Conservation (phyloP, 2,888 invertebrate genomes). For the Diarsia rubi region DNA sequence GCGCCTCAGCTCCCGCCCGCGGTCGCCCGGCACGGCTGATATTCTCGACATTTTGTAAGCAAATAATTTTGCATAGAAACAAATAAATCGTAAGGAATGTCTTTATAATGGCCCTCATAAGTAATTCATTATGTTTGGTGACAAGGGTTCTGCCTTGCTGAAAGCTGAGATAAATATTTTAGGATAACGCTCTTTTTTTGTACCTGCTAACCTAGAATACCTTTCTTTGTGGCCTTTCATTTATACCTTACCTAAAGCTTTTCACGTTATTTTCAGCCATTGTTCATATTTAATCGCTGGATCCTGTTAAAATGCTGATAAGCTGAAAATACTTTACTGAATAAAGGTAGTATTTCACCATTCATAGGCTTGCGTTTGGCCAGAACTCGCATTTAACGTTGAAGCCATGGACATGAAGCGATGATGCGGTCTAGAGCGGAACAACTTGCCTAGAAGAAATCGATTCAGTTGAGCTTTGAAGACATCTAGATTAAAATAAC, state of each 20-base stretch:
- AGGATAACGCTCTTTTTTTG: neutral
- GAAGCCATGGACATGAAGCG: too few species aligned
- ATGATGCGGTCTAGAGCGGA: too few species aligned
- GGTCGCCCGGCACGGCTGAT: too few species aligned
- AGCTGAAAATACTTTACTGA: conserved; percentile 24
- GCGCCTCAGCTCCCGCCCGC: too few species aligned
- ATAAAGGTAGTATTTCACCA: conserved; percentile 2
- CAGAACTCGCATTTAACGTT: too few species aligned
- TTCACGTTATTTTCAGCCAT: conserved; percentile 1
- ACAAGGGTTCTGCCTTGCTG: neutral
- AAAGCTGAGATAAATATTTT: conserved; percentile 4
- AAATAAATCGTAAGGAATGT: neutral
- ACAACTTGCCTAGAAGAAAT: too few species aligned
- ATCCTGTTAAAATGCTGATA: conserved; percentile 12
- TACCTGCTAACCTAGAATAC: neutral
- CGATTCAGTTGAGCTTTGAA: too few species aligned
- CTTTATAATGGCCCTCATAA: neutral
- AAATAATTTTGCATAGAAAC: neutral
- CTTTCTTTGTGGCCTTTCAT: neutral
- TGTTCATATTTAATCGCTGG: conserved; percentile 27
- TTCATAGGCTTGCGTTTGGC: neutral
- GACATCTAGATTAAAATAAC: too few species aligned
- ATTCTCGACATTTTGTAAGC: too few species aligned
- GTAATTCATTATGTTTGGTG: conserved; percentile 1
- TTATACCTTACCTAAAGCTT: neutral